Evolutionary conservation across 2,888 invertebrate genomes (phyloP).

Genomic region (Leistus spinibarbis): DNA sequence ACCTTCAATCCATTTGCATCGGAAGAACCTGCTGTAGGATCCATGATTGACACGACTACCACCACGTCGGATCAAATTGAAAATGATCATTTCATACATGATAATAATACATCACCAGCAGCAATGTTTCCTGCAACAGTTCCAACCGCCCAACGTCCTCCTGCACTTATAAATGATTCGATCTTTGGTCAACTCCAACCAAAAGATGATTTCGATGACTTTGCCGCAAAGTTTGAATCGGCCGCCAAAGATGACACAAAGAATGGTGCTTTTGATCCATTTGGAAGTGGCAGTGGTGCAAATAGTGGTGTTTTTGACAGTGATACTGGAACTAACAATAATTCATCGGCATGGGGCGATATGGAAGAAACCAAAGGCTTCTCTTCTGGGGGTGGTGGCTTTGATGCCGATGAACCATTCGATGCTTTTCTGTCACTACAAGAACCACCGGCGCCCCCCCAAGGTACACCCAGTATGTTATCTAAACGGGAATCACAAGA

Average conservation of each 20-base stretch:
- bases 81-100: constrained; percentile 28
- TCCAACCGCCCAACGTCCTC: neutral
- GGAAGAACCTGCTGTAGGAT: constrained; percentile 43
- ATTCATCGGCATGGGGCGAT: constrained; percentile 51
- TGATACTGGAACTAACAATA: constrained; percentile 50
- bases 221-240: constrained; percentile 86
- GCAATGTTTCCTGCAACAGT: neutral
- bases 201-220: constrained; percentile 82
- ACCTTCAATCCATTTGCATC: constrained; percentile 60
- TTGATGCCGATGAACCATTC: constrained; percentile 76
- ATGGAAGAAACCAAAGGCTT: constrained; percentile 51
- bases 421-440: constrained; percentile 82
- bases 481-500: constrained; percentile 73
- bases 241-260: constrained; percentile 61
- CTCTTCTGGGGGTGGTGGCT: constrained; percentile 59
- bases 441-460: constrained; percentile 72
- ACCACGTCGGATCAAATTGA: constrained; percentile 25
- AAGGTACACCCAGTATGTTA: constrained; percentile 68
- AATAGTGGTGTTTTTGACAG: constrained; percentile 41
- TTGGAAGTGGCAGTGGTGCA: constrained; percentile 52
- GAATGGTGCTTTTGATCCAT: constrained; percentile 63
- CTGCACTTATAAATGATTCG: constrained; percentile 14
- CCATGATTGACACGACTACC: constrained; percentile 42
- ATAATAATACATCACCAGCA: constrained; percentile 9
- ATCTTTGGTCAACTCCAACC: constrained; percentile 16